phyloP scores from a whole-genome alignment of 2,113 vertebrate genomes.

The Microcebus jonahi region DNA sequence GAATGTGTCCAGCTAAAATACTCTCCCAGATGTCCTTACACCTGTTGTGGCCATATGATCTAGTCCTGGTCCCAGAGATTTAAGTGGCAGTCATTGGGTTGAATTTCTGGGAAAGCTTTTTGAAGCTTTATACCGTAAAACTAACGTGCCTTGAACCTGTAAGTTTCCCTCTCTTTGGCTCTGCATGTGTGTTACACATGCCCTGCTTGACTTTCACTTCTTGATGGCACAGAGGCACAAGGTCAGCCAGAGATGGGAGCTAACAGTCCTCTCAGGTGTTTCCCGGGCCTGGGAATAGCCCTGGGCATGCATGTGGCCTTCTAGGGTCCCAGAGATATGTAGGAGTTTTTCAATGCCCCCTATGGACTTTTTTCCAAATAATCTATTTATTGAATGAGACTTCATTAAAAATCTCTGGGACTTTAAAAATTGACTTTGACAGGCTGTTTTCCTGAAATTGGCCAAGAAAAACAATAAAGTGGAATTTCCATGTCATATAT shows the following conservation, averaged over 20 bases:
- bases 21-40: not conserved
- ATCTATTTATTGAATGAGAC: not conserved
- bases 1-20: not conserved
- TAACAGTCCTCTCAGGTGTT: not conserved
- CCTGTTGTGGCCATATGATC: not conserved
- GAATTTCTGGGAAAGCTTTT: not conserved
- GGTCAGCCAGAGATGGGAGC: not conserved
- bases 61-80: not conserved
- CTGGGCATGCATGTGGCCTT: not conserved
- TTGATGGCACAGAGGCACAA: not conserved
- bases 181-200: not conserved
- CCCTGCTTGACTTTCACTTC: not conserved
- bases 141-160: not conserved
- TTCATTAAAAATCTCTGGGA: not conserved
- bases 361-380: not conserved
- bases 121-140: not conserved
- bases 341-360: not conserved
- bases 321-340: not conserved
- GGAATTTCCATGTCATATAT: not conserved
- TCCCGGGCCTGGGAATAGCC: not conserved
- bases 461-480: not conserved
- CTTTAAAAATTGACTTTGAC: slow-evolving; percentile 14
- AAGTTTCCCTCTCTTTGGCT: not conserved
- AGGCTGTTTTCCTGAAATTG: not conserved
- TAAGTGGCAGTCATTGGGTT: not conserved